Evolutionary conservation across 2,888 invertebrate genomes (phyloP), one percentile per base, ranked within the genome.

Genomic region (Acanthoscelides obtectus): DNA sequence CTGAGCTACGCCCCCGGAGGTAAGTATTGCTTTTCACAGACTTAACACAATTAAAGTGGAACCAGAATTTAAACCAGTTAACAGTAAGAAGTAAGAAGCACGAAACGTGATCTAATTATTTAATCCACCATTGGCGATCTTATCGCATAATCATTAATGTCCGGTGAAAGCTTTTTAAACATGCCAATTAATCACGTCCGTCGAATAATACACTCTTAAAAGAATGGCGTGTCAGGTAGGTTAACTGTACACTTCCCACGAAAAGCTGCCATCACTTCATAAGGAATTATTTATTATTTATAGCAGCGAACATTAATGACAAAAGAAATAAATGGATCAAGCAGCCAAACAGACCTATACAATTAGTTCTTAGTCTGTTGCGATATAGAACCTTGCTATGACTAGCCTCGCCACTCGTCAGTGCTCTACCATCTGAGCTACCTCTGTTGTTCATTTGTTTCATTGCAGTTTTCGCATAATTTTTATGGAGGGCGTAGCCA

Each of bases 371-470:
- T n/a, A n/a, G n/a, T n/a, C n/a, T n/a, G n/a, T n/a, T n/a, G n/a
- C n/a, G n/a, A n/a, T n/a, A n/a, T n/a, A n/a, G n/a, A n/a, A n/a
- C n/a, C n/a, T n/a, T n/a, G n/a, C n/a, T n/a, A n/a, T n/a, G n/a
- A n/a, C n/a, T n/a, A n/a, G n/a, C n/a, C n/a, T n/a, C n/a, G n/a
- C n/a, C n/a, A n/a, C n/a, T n/a, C n/a, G n/a, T n/a, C n/a, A 82
- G 82, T 82, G 82, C 82, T 82, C 81, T 82, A 80, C 81, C 81
- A 81, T 81, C 81, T 81, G 81, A 81, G 81, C 81, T 81, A 81
- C 81, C 80, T 80, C 81, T 70, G 73, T 45, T 45, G 45, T 45
- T 22, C n/a, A n/a, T n/a, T n/a, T n/a, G n/a, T n/a, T n/a, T n/a
- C 45, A 12, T 1, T 3, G 17, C 6, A 12, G 1, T 45, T 45